Evolutionary conservation across 1,140 invertebrate genomes (phyloP).

Genomic region (Melipona quadrifasciata): DNA sequence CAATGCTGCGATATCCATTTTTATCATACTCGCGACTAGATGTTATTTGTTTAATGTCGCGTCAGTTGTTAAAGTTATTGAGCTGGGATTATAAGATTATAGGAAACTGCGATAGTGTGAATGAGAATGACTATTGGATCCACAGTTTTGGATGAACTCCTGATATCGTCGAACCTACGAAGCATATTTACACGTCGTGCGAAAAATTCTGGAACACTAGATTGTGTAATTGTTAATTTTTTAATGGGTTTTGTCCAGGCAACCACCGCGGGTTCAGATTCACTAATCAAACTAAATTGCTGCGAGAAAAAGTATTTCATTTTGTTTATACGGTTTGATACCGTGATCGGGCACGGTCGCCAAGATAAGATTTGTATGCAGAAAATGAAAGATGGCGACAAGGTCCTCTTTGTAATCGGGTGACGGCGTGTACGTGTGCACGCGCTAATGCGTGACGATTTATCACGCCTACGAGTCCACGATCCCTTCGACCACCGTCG

Average conservation of each 20-base stretch:
- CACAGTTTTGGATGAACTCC: too few relatives aligned
- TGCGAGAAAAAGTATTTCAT: background rate
- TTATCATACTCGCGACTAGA: conserved; percentile 1
- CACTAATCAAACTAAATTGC: conserved; percentile 6
- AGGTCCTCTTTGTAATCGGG: conserved; percentile 20
- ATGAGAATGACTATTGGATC: too few relatives aligned
- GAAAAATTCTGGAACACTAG: too few relatives aligned
- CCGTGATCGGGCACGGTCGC: too few relatives aligned
- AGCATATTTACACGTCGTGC: too few relatives aligned
- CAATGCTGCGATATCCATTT: conserved; percentile 10
- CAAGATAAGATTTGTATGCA: conserved; percentile 19
- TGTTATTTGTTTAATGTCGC: too few relatives aligned
- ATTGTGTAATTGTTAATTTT: too few relatives aligned
- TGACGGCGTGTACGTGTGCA: background rate
- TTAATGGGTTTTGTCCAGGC: too few relatives aligned
- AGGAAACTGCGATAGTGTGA: too few relatives aligned
- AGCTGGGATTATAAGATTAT: too few relatives aligned
- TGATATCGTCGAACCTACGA: too few relatives aligned
- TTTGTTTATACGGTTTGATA: conserved; percentile 3
- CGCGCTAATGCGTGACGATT: conserved; percentile 37
- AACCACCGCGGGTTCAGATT: background rate
- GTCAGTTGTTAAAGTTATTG: too few relatives aligned
- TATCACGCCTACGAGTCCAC: background rate
- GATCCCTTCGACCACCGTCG: background rate
- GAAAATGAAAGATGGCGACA: conserved; percentile 23